phyloP scores from a whole-genome alignment of 2,113 vertebrate genomes.

The Pelecanoides urinatrix region DNA sequence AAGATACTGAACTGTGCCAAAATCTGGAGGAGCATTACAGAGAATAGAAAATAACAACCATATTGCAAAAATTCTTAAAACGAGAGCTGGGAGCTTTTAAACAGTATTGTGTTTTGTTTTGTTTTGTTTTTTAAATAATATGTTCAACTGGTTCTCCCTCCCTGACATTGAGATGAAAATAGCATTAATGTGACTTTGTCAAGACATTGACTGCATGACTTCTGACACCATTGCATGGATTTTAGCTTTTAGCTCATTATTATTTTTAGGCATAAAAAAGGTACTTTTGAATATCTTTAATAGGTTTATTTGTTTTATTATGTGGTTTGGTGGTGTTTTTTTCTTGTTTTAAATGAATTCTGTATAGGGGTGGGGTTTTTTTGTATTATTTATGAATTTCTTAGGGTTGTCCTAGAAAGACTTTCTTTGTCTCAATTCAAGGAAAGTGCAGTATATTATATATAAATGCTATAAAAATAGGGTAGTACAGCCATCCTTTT shows the following conservation, averaged over 20 bases:
- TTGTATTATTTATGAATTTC: background rate
- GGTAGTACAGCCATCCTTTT: background rate
- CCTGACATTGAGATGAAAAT: background rate
- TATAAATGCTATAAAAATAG: background rate
- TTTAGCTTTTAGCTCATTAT: background rate
- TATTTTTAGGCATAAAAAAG: background rate
- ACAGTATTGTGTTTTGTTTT: background rate
- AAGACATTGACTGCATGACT: background rate
- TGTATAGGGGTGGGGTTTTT: rapidly evolving
- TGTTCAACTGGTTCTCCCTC: background rate
- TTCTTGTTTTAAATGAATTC: background rate
- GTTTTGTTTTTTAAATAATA: background rate
- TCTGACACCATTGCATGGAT: background rate
- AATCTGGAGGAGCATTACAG: background rate
- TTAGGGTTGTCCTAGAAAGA: background rate
- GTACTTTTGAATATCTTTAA: background rate
- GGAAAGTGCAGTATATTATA: background rate
- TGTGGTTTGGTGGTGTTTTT: background rate
- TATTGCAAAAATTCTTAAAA: background rate
- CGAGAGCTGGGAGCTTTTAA: background rate
- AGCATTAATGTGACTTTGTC: background rate
- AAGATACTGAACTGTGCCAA: background rate
- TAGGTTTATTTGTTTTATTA: background rate
- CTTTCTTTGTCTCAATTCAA: background rate
- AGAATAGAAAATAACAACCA: background rate